Conservation (phyloP, 2,888 invertebrate genomes). For the Thymelicus sylvestris region DNA sequence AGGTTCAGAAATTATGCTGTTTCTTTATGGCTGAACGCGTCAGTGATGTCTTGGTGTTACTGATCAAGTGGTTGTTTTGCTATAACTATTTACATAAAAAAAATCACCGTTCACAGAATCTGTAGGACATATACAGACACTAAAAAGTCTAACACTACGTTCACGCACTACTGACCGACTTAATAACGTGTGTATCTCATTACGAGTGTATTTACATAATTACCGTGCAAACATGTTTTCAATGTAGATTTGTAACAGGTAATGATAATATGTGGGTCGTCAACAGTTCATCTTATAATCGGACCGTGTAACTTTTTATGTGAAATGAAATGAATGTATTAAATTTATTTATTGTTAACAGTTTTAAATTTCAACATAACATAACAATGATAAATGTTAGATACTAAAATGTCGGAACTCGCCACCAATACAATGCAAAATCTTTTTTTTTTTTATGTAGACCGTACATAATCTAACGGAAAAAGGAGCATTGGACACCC, state of each 20-base stretch:
- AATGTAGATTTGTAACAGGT: slow-evolving; percentile 6
- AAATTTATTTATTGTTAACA: background rate
- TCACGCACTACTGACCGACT: slow-evolving; percentile 6
- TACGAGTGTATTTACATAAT: slow-evolving; percentile 3
- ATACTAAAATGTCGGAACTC: no score
- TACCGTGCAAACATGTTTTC: slow-evolving; percentile 5
- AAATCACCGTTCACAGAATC: background rate
- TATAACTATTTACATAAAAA: no score
- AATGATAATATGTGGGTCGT: slow-evolving; percentile 3
- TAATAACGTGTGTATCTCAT: slow-evolving; percentile 5
- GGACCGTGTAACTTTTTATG: background rate
- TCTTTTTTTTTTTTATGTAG: no score
- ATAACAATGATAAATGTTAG: background rate
- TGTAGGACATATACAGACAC: background rate
- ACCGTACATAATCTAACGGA: no score
- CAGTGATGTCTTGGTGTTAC: no score
- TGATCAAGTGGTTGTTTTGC: no score
- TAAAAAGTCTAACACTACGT: slow-evolving; percentile 1
- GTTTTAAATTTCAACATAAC: background rate
- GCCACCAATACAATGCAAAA: no score
- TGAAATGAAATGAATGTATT: background rate
- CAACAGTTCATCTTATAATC: slow-evolving; percentile 2
- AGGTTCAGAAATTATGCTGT: no score
- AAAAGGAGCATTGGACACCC: no score
- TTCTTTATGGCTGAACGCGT: no score